Evolutionary conservation across 35 echinoderm and acorn worm genomes (phyloP).

Genomic region (Nesometra sesokonis): DNA sequence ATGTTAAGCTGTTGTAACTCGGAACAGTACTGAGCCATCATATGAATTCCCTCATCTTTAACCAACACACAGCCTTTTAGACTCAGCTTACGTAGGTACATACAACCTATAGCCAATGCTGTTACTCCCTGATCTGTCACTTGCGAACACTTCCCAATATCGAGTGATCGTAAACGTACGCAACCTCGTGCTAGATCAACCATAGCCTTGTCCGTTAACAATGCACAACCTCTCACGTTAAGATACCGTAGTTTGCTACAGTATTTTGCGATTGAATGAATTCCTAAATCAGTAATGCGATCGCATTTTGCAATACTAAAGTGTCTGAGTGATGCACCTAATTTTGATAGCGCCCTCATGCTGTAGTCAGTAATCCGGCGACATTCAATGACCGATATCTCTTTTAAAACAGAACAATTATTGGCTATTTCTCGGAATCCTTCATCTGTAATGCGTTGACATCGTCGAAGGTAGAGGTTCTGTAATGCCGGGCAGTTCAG

Average conservation of each 20-base stretch:
- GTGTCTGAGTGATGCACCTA: conserved; percentile 70
- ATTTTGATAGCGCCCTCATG: conserved; percentile 66
- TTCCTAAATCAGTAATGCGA: conserved; percentile 80
- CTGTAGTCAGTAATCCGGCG: conserved; percentile 75
- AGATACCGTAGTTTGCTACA: conserved; percentile 82
- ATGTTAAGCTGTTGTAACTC: conserved; percentile 98
- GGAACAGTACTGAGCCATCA: conserved; percentile 65
- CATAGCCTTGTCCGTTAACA: conserved; percentile 85
- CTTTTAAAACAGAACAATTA: conserved; percentile 78
- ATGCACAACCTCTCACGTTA: conserved; percentile 68
- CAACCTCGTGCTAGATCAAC: conserved; percentile 73
- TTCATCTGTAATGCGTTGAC: conserved; percentile 60
- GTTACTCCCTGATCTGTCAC: conserved; percentile 70
- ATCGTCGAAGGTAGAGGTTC: conserved; percentile 79
- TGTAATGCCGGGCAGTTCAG: conserved; percentile 78
- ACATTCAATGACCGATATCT: conserved; percentile 84
- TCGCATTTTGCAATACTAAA: conserved; percentile 98
- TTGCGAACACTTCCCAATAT: conserved; percentile 80
- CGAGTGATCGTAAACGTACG: conserved; percentile 67
- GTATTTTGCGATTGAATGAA: conserved; percentile 59
- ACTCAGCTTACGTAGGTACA: conserved; percentile 77
- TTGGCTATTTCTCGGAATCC: conserved; percentile 71
- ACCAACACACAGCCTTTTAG: conserved; percentile 59
- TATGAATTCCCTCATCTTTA: conserved; percentile 47
- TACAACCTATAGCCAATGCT: conserved; percentile 55